These are phyloP conservation scores for Corythaixoides concolor DNA, from an alignment of 2,113 vertebrate genomes.

Conservation along the genomic window DNA sequence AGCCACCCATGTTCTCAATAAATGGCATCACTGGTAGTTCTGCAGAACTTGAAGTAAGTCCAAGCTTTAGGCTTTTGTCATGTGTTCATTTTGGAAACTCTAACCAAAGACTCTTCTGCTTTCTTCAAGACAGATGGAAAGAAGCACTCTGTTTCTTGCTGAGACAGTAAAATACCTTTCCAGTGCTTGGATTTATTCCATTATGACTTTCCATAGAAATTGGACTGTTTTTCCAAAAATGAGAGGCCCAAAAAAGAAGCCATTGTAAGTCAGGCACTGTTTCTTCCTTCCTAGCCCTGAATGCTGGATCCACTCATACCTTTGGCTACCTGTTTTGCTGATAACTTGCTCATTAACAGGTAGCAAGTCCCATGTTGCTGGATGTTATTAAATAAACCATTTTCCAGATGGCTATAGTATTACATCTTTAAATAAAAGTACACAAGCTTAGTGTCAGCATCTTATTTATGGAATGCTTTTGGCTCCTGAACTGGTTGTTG, in stretches of 20 bases:
- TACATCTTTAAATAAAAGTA: slow-evolving; percentile 59
- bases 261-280: not conserved
- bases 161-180: not conserved
- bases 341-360: slow-evolving; percentile 1
- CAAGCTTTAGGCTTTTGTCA: not conserved
- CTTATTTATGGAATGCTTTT: slow-evolving; percentile 64
- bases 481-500: slow-evolving; percentile 62
- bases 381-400: slow-evolving; percentile 13
- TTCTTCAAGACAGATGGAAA: not conserved
- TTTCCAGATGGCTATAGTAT: slow-evolving; percentile 48
- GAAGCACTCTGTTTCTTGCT: not conserved
- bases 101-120: not conserved
- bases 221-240: not conserved
- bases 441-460: slow-evolving; percentile 47
- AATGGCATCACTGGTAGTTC: not conserved
- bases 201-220: not conserved
- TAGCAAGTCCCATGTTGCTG: not conserved
- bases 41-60: not conserved
- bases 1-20: not conserved
- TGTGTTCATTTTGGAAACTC: not conserved
- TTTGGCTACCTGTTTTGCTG: slow-evolving; percentile 23
- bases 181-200: not conserved
- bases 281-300: not conserved
- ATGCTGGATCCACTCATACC: not conserved
- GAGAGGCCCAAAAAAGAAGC: not conserved